Conservation (phyloP, 2,888 invertebrate genomes). For the Orchestes rusci region DNA sequence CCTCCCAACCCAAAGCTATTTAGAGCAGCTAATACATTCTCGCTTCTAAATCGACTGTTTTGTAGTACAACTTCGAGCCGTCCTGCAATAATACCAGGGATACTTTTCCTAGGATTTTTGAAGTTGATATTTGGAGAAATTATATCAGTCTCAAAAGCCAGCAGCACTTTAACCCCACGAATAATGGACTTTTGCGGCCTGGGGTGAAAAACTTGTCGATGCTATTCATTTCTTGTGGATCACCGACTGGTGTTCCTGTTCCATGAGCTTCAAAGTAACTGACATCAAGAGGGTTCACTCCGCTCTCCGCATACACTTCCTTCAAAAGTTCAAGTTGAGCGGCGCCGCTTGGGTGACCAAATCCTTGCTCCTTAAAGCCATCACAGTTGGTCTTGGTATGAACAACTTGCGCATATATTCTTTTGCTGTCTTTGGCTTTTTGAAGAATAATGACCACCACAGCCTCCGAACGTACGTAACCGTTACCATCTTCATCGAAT, state of each 20-base stretch:
- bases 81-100: slow-evolving; percentile 54
- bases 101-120: slow-evolving; percentile 43
- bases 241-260: slow-evolving; percentile 58
- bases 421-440: slow-evolving; percentile 48
- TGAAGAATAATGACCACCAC: slow-evolving; percentile 66
- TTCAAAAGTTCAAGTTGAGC: slow-evolving; percentile 55
- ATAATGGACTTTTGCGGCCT: slow-evolving; percentile 59
- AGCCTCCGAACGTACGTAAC: slow-evolving; percentile 80
- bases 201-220: slow-evolving; percentile 73
- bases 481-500: slow-evolving; percentile 78
- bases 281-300: slow-evolving; percentile 54
- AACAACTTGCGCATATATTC: slow-evolving; percentile 29
- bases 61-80: slow-evolving; percentile 67
- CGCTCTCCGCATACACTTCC: slow-evolving; percentile 61
- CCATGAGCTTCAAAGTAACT: slow-evolving; percentile 85
- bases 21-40: slow-evolving; percentile 70
- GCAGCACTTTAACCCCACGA: slow-evolving; percentile 67
- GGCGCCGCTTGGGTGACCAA: slow-evolving; percentile 42
- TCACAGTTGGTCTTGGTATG: slow-evolving; percentile 22
- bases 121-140: slow-evolving; percentile 86
- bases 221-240: slow-evolving; percentile 84
- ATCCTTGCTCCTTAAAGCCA: slow-evolving; percentile 34
- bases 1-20: slow-evolving; percentile 96
- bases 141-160: slow-evolving; percentile 67
- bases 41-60: slow-evolving; percentile 52